Percentiles rank a stretch among this genome's conserved stretches.
Conservation (phyloP, 2,888 invertebrate species). For the Ceratothoa steindachneri region DNA sequence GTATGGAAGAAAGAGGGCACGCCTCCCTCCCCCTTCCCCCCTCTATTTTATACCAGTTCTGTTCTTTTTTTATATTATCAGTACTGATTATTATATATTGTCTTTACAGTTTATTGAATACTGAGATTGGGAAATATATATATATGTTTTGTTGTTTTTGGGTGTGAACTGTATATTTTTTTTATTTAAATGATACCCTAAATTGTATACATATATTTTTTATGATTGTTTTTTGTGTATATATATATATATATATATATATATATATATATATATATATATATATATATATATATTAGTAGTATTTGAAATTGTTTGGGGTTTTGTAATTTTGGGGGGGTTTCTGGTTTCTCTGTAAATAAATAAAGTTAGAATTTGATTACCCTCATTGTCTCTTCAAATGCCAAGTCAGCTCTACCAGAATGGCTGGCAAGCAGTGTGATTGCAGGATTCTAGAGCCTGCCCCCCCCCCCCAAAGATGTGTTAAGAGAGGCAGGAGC, state of each 20-base stretch:
- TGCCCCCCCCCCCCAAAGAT: neutral
- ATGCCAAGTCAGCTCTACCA: too few species aligned
- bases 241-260: neutral
- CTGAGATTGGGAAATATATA: neutral
- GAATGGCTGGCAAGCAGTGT: too few species aligned
- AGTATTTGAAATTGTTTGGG: neutral
- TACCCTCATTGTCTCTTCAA: too few species aligned
- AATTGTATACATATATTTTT: neutral
- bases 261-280: neutral
- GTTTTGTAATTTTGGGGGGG: too few species aligned
- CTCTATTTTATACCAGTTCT: too few species aligned
- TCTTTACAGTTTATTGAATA: neutral
- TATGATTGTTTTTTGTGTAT: neutral
- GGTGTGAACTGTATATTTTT: neutral
- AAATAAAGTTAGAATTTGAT: too few species aligned
- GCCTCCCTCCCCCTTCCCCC: too few species aligned
- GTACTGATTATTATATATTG: neutral
- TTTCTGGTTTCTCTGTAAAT: too few species aligned
- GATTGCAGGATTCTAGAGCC: too few species aligned
- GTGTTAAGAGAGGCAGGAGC: too few species aligned
- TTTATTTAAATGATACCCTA: neutral
- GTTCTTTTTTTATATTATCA: too few species aligned
- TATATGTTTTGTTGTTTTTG: neutral
- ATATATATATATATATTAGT: neutral
- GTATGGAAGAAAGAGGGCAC: too few species aligned